Conservation (phyloP, 2,113 vertebrate species). For the Pterophyllum scalare region DNA sequence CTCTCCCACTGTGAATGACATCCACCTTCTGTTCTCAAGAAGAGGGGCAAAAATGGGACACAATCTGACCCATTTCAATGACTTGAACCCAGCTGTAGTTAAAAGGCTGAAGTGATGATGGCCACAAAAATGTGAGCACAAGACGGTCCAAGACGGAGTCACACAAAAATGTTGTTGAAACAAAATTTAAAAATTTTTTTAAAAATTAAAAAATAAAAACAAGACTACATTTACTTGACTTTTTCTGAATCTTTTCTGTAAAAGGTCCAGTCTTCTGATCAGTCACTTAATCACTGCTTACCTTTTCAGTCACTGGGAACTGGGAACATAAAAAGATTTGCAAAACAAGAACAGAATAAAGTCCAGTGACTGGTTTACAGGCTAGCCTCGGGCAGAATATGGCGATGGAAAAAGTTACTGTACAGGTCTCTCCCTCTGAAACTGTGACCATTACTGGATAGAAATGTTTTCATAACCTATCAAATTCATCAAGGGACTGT, state of each 20-base stretch:
- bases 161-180: not conserved
- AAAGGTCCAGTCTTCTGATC: not conserved
- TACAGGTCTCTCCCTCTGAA: slow-evolving; percentile 53
- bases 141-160: not conserved
- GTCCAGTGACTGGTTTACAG: slow-evolving; percentile 50
- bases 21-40: slow-evolving; percentile 81
- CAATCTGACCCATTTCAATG: slow-evolving; percentile 80
- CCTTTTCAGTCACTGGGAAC: slow-evolving; percentile 8
- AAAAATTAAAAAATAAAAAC: not conserved
- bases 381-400: slow-evolving; percentile 40
- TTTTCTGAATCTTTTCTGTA: not conserved
- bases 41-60: slow-evolving; percentile 74
- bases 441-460: slow-evolving; percentile 53
- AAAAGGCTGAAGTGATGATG: slow-evolving; percentile 42
- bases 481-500: slow-evolving; percentile 76
- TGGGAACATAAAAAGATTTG: not conserved
- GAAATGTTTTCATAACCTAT: slow-evolving; percentile 80
- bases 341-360: slow-evolving; percentile 35
- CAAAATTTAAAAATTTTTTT: not conserved
- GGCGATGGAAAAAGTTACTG: slow-evolving; percentile 49
- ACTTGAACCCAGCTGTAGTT: slow-evolving; percentile 58
- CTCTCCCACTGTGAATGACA: slow-evolving; percentile 75
- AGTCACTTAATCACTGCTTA: slow-evolving; percentile 9
- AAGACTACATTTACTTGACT: not conserved
- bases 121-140: not conserved